phyloP scores from a whole-genome alignment of 2,113 vertebrate genomes.

The Dryoscopus gambensis region DNA sequence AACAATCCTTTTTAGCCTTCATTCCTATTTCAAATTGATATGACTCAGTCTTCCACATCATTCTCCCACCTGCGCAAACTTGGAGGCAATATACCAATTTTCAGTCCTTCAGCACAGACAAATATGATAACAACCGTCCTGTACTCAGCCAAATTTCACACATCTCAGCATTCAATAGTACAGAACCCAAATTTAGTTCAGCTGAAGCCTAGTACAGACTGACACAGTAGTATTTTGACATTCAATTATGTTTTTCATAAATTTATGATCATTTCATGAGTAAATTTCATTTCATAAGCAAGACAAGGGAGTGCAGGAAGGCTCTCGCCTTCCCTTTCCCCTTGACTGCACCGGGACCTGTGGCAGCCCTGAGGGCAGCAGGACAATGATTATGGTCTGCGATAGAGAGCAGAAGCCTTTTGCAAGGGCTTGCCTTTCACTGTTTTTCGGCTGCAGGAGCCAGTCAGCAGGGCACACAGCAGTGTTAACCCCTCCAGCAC shows the following conservation, averaged over 20 bases:
- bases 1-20: background rate
- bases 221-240: background rate
- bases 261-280: background rate
- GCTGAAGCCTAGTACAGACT: background rate
- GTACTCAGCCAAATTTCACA: background rate
- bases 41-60: background rate
- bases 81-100: background rate
- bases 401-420: background rate
- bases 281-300: background rate
- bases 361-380: background rate
- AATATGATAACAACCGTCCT: background rate
- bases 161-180: background rate
- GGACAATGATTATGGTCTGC: background rate
- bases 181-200: background rate
- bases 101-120: background rate
- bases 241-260: background rate
- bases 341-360: background rate
- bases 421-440: background rate
- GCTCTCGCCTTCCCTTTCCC: background rate
- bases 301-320: background rate
- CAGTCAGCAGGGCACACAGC: background rate
- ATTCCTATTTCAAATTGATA: background rate
- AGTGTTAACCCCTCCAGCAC: background rate
- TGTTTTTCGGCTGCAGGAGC: background rate
- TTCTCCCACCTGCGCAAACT: conserved; percentile 34